A percentile compares a stretch with the other conserved stretches of the same genome.
These are phyloP conservation scores for Scopus umbretta DNA, from an alignment of 2,113 vertebrate species.

Conservation along the genomic window DNA sequence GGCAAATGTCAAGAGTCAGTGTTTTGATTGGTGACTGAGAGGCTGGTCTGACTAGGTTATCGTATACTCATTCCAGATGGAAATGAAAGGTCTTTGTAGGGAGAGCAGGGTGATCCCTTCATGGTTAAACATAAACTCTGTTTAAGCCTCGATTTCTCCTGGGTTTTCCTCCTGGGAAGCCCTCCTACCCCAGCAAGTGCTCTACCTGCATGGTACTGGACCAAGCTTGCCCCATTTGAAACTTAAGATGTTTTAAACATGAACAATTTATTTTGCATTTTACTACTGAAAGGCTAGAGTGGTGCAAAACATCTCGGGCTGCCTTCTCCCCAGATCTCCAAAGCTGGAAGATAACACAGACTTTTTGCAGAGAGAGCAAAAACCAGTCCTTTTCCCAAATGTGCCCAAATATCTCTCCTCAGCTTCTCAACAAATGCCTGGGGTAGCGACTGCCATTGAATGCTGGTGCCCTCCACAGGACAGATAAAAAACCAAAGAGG, in stretches of 20 bases:
- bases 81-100: constrained; percentile 63
- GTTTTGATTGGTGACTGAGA: constrained; percentile 71
- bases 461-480: constrained; percentile 25
- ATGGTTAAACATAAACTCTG: constrained; percentile 34
- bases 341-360: background rate
- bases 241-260: background rate
- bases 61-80: constrained; percentile 52
- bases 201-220: background rate
- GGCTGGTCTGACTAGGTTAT: constrained; percentile 63
- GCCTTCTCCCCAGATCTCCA: background rate
- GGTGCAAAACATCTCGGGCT: background rate
- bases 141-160: background rate
- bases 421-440: background rate
- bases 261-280: background rate
- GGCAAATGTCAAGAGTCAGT: constrained; percentile 70
- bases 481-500: background rate
- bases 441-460: background rate
- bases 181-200: background rate
- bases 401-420: background rate
- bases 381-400: background rate
- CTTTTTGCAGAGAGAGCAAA: background rate
- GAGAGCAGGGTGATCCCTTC: constrained; percentile 25
- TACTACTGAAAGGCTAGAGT: background rate
- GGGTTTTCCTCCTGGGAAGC: background rate
- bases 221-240: background rate